These are phyloP conservation scores for Leptothorax acervorum DNA, from an alignment of 2,888 invertebrate species.

Conservation along the genomic window DNA sequence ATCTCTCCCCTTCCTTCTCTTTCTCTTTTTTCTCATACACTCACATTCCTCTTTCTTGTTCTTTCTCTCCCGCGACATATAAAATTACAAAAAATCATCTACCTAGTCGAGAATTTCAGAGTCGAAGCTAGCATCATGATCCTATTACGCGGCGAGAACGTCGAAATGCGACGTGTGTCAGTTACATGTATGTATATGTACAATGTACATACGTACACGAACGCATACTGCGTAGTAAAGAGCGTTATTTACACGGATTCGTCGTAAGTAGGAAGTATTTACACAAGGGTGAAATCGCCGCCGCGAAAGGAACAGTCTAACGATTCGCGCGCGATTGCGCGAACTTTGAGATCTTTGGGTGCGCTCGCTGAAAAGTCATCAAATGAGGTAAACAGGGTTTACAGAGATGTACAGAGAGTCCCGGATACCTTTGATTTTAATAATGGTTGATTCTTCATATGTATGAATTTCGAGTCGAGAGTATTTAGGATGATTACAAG, in stretches of 20 bases:
- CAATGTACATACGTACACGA: constrained; percentile 66
- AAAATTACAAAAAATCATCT: constrained; percentile 85
- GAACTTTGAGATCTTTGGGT: constrained; percentile 45
- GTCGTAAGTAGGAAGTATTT: constrained; percentile 67
- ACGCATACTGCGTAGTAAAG: constrained; percentile 58
- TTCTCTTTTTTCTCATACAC: constrained; percentile 63
- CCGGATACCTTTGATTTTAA: neutral
- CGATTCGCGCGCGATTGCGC: constrained; percentile 57
- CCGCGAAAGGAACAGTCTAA: constrained; percentile 52
- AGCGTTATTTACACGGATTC: constrained; percentile 69
- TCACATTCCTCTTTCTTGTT: constrained; percentile 41
- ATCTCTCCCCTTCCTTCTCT: neutral
- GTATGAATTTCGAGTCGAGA: neutral
- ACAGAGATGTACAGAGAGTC: constrained; percentile 29
- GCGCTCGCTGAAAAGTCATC: constrained; percentile 66
- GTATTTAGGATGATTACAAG: neutral
- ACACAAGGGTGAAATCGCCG: constrained; percentile 64
- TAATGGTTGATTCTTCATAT: neutral
- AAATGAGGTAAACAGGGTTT: constrained; percentile 42
- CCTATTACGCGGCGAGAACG: constrained; percentile 62
- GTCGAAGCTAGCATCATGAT: constrained; percentile 69
- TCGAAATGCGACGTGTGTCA: constrained; percentile 48
- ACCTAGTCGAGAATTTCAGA: constrained; percentile 74
- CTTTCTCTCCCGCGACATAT: constrained; percentile 81
- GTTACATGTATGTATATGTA: constrained; percentile 55